Evolutionary conservation across 2,888 invertebrate genomes (phyloP).

Genomic region (Morpho helenor): DNA sequence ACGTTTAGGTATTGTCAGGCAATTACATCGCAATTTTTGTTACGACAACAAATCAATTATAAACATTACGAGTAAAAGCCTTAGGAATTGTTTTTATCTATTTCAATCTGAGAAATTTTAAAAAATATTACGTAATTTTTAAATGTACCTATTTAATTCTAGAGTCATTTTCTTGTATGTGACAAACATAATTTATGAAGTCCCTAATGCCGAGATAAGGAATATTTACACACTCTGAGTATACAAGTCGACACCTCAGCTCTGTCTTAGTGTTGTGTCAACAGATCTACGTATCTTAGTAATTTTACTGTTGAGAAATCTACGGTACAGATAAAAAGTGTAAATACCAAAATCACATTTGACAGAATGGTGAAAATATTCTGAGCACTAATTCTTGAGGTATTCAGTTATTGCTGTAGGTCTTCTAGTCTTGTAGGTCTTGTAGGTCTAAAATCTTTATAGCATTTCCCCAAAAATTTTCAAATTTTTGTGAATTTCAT

Average conservation of each 20-base stretch:
- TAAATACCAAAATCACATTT: slow-evolving; percentile 54
- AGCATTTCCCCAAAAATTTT: too few relatives aligned
- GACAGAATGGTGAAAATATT: slow-evolving; percentile 40
- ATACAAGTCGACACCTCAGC: slow-evolving; percentile 66
- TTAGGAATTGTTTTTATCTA: too few relatives aligned
- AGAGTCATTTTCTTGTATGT: slow-evolving; percentile 57
- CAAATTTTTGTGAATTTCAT: too few relatives aligned
- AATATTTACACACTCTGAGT: slow-evolving; percentile 70
- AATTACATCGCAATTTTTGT: not conserved
- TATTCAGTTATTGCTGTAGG: too few relatives aligned
- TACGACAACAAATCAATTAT: not conserved
- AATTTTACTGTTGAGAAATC: slow-evolving; percentile 71
- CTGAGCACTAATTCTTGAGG: slow-evolving; percentile 5
- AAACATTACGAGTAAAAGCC: not conserved
- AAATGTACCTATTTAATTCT: slow-evolving; percentile 20
- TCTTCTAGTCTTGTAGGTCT: too few relatives aligned
- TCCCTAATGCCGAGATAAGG: slow-evolving; percentile 75
- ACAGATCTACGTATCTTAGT: slow-evolving; percentile 69
- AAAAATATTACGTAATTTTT: not conserved
- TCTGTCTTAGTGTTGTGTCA: slow-evolving; percentile 70
- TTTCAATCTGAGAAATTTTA: too few relatives aligned
- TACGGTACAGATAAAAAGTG: slow-evolving; percentile 62
- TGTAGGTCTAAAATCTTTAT: too few relatives aligned
- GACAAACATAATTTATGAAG: slow-evolving; percentile 80
- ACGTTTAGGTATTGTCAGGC: not conserved